phyloP scores from a whole-genome alignment of 2,113 vertebrate species.

The Hylia prasina region DNA sequence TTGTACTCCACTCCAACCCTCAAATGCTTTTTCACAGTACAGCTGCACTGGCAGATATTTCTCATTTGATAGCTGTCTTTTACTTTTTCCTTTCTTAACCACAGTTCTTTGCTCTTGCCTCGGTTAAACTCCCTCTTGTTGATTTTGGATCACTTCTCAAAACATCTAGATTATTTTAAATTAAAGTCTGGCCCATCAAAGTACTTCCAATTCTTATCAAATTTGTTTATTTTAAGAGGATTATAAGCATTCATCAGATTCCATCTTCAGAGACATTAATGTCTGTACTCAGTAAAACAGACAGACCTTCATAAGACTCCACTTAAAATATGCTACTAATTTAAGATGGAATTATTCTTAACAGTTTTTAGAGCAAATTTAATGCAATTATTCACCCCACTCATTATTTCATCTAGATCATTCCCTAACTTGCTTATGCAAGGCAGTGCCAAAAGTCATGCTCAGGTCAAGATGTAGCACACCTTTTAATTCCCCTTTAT shows the following conservation, averaged over 20 bases:
- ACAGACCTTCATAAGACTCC: neutral
- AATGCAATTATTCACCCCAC: neutral
- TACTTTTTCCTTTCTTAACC: neutral
- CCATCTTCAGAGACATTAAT: neutral
- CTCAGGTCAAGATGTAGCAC: neutral
- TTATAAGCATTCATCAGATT: neutral
- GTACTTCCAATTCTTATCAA: neutral
- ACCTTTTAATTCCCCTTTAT: neutral
- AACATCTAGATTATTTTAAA: neutral
- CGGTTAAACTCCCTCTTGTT: neutral
- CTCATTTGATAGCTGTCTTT: neutral
- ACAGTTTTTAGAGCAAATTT: neutral
- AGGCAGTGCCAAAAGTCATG: neutral
- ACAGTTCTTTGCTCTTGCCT: neutral
- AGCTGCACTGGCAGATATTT: conserved; percentile 3
- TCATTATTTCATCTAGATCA: neutral
- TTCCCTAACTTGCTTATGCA: neutral
- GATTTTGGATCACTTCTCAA: neutral
- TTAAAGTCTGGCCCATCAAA: neutral
- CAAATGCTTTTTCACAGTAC: neutral
- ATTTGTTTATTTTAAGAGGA: neutral
- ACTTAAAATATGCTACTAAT: neutral
- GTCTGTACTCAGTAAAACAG: neutral
- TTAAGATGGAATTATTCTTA: neutral
- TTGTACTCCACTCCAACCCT: neutral